Percentiles rank a stretch among this genome's conserved stretches.
These are phyloP conservation scores for Saccostrea cuccullata DNA, from an alignment of 1,140 invertebrate species.

Conservation along the genomic window DNA sequence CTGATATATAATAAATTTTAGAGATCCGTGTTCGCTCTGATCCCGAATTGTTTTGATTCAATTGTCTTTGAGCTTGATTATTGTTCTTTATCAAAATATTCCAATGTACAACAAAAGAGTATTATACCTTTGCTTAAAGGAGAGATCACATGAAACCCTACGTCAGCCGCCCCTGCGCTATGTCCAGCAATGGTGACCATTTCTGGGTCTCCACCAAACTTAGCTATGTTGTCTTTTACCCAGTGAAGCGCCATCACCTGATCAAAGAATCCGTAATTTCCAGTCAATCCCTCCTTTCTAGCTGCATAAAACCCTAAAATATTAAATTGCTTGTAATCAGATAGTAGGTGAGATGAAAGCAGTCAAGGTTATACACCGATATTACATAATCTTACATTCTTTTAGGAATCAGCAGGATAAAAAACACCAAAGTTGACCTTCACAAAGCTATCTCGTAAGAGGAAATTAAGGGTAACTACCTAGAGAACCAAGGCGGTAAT, in stretches of 20 bases:
- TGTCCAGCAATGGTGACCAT: conserved; percentile 68
- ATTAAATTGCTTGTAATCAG: too few relatives aligned
- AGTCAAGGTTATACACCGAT: too few relatives aligned
- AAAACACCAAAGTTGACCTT: neutral
- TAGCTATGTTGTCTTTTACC: conserved; percentile 77
- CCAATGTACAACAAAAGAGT: neutral
- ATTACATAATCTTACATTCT: too few relatives aligned
- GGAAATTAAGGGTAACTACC: conserved; percentile 70
- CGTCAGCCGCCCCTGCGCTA: conserved; percentile 53
- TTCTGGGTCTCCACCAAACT: conserved; percentile 71
- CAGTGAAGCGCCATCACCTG: conserved; percentile 79
- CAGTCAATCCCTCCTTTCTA: conserved; percentile 35
- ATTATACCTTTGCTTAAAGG: conserved; percentile 46
- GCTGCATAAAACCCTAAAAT: conserved; percentile 47
- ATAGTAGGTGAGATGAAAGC: too few relatives aligned
- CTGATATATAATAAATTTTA: too few relatives aligned
- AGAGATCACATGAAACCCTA: conserved; percentile 50
- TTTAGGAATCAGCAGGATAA: too few relatives aligned
- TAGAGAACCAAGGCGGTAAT: conserved; percentile 87
- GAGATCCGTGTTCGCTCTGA: too few relatives aligned
- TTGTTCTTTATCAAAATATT: too few relatives aligned
- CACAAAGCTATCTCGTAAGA: neutral
- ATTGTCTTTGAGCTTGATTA: too few relatives aligned
- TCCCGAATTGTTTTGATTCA: too few relatives aligned
- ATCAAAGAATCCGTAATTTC: conserved; percentile 56